Percentiles rank a stretch among this genome's conserved stretches.
Conservation (phyloP, 2,888 invertebrate genomes). For the Autographa pulchrina region DNA sequence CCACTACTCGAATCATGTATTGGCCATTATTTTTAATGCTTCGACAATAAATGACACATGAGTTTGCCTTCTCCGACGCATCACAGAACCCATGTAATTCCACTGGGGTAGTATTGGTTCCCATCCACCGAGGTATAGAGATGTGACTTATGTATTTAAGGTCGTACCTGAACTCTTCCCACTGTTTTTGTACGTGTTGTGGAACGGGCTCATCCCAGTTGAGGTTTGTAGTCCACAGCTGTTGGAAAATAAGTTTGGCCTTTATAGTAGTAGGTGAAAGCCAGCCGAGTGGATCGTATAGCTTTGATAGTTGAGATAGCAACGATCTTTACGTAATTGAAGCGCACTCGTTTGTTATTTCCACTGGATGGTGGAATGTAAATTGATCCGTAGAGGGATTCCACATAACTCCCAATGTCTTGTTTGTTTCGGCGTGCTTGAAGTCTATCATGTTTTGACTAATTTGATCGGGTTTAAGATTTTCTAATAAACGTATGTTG, state of each 20-base stretch:
- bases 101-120: not conserved
- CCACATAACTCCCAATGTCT: constrained; percentile 20
- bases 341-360: not conserved
- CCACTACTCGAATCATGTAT: not conserved
- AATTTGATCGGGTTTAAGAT: not conserved
- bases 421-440: constrained; percentile 17
- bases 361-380: not conserved
- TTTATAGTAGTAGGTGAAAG: constrained; percentile 8
- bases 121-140: constrained; percentile 10
- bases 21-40: not conserved
- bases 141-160: constrained; percentile 5
- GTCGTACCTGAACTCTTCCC: constrained; percentile 8
- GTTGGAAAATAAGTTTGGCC: constrained; percentile 26
- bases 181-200: constrained; percentile 14
- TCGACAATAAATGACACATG: constrained; percentile 14
- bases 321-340: constrained; percentile 9
- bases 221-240: constrained; percentile 12
- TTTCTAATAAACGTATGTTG: not conserved
- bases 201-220: constrained; percentile 26
- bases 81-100: constrained; percentile 19
- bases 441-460: constrained; percentile 15
- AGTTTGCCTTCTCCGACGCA: constrained; percentile 3
- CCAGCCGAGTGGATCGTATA: constrained; percentile 18
- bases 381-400: constrained; percentile 15
- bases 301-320: constrained; percentile 11